phyloP scores from a whole-genome alignment of 2,797 vertebrate species.

The Aselliscus stoliczkanus region DNA sequence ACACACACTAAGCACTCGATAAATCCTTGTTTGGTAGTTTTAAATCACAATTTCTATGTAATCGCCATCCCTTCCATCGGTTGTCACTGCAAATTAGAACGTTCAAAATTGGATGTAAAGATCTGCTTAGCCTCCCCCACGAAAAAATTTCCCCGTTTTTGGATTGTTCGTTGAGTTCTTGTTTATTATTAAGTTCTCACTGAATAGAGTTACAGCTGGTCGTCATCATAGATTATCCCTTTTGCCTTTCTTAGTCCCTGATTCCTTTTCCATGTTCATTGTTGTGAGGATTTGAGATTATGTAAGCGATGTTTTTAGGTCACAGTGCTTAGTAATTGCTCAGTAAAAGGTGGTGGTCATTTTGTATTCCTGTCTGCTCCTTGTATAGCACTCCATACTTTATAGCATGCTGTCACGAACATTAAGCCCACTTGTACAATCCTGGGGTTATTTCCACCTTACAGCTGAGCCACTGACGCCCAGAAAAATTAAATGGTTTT shows the following conservation, averaged over 20 bases:
- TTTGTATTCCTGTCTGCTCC: background rate
- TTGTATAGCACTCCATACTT: background rate
- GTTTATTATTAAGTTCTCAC: background rate
- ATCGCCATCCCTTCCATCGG: background rate
- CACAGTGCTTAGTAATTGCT: background rate
- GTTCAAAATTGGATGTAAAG: background rate
- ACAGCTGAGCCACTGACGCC: background rate
- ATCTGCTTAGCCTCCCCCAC: background rate
- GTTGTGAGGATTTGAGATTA: background rate
- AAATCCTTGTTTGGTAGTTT: background rate
- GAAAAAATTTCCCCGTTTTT: background rate
- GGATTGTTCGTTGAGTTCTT: background rate
- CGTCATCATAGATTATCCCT: background rate
- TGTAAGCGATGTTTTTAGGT: background rate
- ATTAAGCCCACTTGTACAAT: background rate
- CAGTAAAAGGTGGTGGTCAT: background rate
- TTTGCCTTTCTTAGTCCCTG: background rate
- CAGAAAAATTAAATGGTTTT: background rate
- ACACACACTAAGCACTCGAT: background rate
- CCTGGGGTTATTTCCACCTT: background rate
- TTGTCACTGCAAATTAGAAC: background rate
- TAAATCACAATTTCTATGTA: constrained; percentile 5
- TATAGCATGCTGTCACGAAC: background rate
- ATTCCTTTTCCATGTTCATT: background rate
- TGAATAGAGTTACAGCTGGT: background rate